Conservation (phyloP, 37 sponge, comb jelly and placozoan genomes). For the Theonella swinhoei region DNA sequence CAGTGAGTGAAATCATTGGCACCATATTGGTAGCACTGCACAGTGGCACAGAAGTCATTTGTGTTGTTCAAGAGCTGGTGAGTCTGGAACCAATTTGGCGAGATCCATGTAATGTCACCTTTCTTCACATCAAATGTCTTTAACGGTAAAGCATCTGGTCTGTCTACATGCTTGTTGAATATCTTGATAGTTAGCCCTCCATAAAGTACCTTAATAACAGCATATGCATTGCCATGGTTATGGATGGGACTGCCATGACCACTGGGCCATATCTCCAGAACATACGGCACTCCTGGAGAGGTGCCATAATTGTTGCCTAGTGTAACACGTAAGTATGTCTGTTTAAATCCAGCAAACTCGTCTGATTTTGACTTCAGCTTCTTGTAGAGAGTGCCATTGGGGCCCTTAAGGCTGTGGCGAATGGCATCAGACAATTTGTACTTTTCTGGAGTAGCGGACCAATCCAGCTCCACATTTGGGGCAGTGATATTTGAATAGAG, state of each 20-base stretch:
- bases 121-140: conserved; percentile 32
- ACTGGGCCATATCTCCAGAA: conserved; percentile 73
- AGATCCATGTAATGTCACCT: conserved; percentile 72
- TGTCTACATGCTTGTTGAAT: conserved; percentile 53
- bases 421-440: conserved; percentile 64
- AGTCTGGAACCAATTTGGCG: conserved; percentile 80
- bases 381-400: conserved; percentile 22
- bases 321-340: conserved; percentile 59
- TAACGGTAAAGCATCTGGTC: conserved; percentile 1
- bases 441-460: conserved; percentile 8
- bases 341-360: conserved; percentile 12
- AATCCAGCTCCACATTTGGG: conserved; percentile 52
- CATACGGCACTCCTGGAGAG: conserved; percentile 78
- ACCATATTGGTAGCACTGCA: conserved; percentile 73
- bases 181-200: conserved; percentile 60
- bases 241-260: conserved; percentile 61
- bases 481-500: conserved; percentile 53
- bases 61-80: conserved; percentile 67
- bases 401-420: conserved; percentile 50
- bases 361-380: conserved; percentile 36
- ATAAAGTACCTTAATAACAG: conserved; percentile 60
- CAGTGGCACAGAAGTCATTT: conserved; percentile 63
- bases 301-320: conserved; percentile 39
- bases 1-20: conserved; percentile 30
- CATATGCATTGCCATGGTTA: conserved; percentile 74